Evolutionary conservation across 2,113 vertebrate species (phyloP).

Genomic region (Rutilus rutilus): DNA sequence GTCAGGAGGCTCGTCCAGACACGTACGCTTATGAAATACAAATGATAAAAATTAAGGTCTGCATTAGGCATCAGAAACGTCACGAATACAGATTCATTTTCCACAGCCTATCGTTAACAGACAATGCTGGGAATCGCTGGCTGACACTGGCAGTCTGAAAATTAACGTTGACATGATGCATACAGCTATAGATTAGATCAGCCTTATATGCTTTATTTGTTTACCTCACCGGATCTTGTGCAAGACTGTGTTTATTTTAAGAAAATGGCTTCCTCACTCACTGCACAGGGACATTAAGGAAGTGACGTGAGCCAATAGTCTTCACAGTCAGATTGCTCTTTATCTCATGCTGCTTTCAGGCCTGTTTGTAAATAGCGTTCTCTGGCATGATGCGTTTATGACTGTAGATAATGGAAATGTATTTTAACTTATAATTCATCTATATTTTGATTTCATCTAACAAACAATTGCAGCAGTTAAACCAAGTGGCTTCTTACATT

Average conservation of each 20-base stretch:
- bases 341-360: constrained; percentile 6
- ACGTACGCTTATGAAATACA: neutral
- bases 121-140: neutral
- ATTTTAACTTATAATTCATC: neutral
- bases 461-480: neutral
- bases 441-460: neutral
- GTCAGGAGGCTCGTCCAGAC: constrained; percentile 42
- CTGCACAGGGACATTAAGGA: constrained; percentile 24
- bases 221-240: constrained; percentile 26
- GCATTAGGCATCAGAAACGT: constrained; percentile 3
- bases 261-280: constrained; percentile 49
- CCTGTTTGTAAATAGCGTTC: neutral
- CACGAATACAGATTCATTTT: neutral
- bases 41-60: neutral
- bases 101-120: neutral
- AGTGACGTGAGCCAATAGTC: constrained; percentile 4
- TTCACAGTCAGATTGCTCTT: constrained; percentile 5
- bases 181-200: constrained; percentile 21
- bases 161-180: constrained; percentile 32
- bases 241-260: constrained; percentile 27
- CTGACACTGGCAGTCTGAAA: constrained; percentile 1
- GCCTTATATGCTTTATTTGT: constrained; percentile 30
- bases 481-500: neutral
- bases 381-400: neutral
- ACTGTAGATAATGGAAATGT: neutral